Evolutionary conservation across 92 coral and sea anemone genomes (phyloP), one percentile per base, ranked within the genome.

Genomic region (Hydrozoanthus gracilis): DNA sequence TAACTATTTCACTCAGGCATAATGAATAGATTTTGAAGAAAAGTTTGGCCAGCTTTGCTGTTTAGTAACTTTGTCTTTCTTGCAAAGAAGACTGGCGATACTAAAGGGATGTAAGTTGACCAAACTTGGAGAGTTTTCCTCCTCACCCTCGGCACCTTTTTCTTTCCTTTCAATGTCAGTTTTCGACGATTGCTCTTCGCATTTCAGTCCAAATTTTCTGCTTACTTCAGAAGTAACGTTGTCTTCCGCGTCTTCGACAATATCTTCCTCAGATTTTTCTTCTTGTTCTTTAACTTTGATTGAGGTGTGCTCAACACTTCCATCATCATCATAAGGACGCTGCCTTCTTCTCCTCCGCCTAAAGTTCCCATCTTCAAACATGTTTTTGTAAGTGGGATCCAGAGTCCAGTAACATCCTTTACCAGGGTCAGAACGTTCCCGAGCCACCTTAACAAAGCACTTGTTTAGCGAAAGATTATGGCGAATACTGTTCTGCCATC

Each of bases 401-500:
- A 97, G 82, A 17, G 95, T 87, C 99, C 99, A 97, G 87, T 97
- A 97, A 48, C 99, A 97, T 10, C 99, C 99, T 73, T 97, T 97
- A 0, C 99, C 99, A 2, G 98, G 99, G 82, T 97, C 99, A 12
- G 98, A 90, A 51, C 91, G 92, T 18, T 97, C 99, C 18, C 99
- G 92, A 39, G 95, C 98, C 15, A 97, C 89, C 86, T 97, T 97
- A 87, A 95, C 96, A 67, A 97, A 97, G 83, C 99, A 97, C 71
- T 96, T 94, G 83, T 97, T 97, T 45, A 97, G 86, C 8, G 99
- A 97, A 87, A 97, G 88, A 83, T 97, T 97, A 51, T 97, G 99
- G 15, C 99, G 91, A 82, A 97, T 97, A 62, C 99, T 97, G 83
- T 97, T 97, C 92, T 97, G 99, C 99, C 99, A 97, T 46, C 99